These are phyloP conservation scores for Drosophila prosaltans DNA, from an alignment of 1,140 invertebrate species.

Conservation along the genomic window DNA sequence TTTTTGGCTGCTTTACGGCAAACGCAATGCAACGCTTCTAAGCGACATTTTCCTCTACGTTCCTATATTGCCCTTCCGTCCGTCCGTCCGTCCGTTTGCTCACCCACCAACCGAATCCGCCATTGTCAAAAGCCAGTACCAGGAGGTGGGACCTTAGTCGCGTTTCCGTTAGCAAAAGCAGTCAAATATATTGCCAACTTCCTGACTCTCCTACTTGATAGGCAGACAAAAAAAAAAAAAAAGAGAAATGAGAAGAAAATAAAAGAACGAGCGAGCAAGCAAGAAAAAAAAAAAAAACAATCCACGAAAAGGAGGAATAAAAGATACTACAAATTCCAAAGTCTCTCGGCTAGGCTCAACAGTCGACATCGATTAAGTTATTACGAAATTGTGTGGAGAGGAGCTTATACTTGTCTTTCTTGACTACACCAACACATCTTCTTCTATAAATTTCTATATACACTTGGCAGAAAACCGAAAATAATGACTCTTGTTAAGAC, in stretches of 20 bases:
- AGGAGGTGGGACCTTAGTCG: constrained; percentile 53
- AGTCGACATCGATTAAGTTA: constrained; percentile 80
- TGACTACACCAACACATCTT: constrained; percentile 19
- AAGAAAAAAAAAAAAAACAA: no score
- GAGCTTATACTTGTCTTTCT: constrained; percentile 59
- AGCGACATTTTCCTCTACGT: constrained; percentile 54
- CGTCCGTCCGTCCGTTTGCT: no score
- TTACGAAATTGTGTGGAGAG: constrained; percentile 71
- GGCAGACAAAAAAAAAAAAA: constrained; percentile 41
- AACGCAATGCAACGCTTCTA: constrained; percentile 45
- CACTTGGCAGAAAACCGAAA: background rate
- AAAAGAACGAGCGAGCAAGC: background rate
- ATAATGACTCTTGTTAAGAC: background rate
- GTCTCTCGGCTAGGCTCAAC: constrained; percentile 40
- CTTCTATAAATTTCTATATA: constrained; percentile 25
- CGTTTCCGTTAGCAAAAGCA: constrained; percentile 74
- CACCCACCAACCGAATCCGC: constrained; percentile 27
- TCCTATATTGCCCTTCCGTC: no score
- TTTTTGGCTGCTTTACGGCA: constrained; percentile 2
- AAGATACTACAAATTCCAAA: constrained; percentile 63
- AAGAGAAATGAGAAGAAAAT: constrained; percentile 22
- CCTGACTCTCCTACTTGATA: constrained; percentile 60
- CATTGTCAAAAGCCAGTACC: constrained; percentile 42
- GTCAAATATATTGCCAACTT: constrained; percentile 82
- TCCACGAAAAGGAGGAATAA: constrained; percentile 4